Base-by-base conservation (phyloP, 1,140 invertebrate species). In the Meteorus sp. region DNA sequence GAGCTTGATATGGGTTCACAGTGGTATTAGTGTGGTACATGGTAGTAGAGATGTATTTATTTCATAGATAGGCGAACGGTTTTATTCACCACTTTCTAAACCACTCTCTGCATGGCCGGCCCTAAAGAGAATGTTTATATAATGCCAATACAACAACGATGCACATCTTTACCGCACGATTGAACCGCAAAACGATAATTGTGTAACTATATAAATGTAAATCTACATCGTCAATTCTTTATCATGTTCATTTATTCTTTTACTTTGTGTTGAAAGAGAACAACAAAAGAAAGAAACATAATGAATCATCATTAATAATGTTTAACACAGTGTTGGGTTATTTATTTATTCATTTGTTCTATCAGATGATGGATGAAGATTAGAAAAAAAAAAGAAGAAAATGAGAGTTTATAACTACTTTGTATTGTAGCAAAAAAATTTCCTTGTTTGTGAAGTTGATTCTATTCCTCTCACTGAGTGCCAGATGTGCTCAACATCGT, bases 41-140 rank as follows among this genome's bases (percentile, higher is more conserved):
- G n/a, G n/a, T n/a, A n/a, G n/a, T n/a, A n/a, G n/a, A n/a, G n/a
- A n/a, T n/a, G n/a, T n/a, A n/a, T n/a, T n/a, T n/a, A n/a, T n/a
- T n/a, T 23, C 25, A 37, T n/a, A 39, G 37, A 37, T 48, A 55
- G 17, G 39, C 52, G 59, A 55, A 62, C 44, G 41, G 39, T 17
- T 66, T 61, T 67, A 43, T 56, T 41, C 35, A 56, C 65, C 63
- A 68, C 74, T 76, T 76, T 76, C 73, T 74, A 75, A 75, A 75
- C 71, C 69, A 68, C 70, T 74, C 64, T 72, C 64, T 44, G 58
- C 65, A 66, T 75, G 65, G 63, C 65, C 50, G 44, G 45, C 8
- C 45, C 45, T 57, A 39, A 39, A 57, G 37, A 55, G 37, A 57
- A 50, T 22, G 31, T 57, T 57, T 57, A 57, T 57, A 48, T 57